Evolutionary conservation across 2,113 vertebrate species (phyloP).

Genomic region (Ascaphus truei): DNA sequence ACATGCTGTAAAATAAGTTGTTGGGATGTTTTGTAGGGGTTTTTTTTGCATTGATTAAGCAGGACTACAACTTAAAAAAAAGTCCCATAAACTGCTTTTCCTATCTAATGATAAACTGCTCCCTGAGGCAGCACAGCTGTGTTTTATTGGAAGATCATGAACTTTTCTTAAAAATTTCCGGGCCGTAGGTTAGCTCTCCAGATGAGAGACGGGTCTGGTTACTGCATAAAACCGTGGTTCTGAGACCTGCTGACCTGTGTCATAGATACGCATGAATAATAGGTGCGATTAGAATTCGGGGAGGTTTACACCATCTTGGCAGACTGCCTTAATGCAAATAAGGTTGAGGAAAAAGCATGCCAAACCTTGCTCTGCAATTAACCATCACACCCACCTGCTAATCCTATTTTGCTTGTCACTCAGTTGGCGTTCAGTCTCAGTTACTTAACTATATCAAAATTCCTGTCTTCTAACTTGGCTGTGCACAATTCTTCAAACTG

Average conservation of each 20-base stretch:
- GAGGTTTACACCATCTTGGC: background rate
- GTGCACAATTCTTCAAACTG: too few relatives aligned
- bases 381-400: background rate
- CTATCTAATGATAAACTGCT: background rate
- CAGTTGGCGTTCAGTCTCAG: background rate
- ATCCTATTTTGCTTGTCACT: background rate
- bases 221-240: background rate
- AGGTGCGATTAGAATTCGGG: background rate
- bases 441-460: background rate
- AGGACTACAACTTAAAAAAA: too few relatives aligned
- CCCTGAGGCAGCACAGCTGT: conserved; percentile 4
- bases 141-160: background rate
- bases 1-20: too few relatives aligned
- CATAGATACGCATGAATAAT: too few relatives aligned
- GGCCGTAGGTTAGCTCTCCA: conserved; percentile 2
- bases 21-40: too few relatives aligned
- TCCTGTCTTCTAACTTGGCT: too few relatives aligned
- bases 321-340: background rate
- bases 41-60: too few relatives aligned
- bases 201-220: conserved; percentile 15
- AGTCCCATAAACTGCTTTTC: background rate
- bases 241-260: background rate
- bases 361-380: background rate
- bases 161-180: conserved; percentile 14
- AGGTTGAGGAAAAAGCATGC: background rate